Percentiles rank a stretch among this genome's conserved stretches.
Conservation (phyloP, 2,888 invertebrate species). For the Drosophila falleni region DNA sequence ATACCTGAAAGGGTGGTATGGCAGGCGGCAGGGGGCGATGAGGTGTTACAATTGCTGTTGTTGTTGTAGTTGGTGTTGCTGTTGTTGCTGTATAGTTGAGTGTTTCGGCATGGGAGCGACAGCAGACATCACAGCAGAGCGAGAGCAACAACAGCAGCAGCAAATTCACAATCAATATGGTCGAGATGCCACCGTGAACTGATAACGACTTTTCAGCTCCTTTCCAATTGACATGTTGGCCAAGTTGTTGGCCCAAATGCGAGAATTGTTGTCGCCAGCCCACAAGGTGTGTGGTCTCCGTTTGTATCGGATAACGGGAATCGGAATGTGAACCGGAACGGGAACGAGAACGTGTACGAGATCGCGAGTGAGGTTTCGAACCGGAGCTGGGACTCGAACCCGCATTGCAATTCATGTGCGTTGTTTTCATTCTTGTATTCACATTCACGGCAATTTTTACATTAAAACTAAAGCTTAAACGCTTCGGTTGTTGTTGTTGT, state of each 20-base stretch:
- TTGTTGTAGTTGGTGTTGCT: background rate
- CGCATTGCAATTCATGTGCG: constrained; percentile 31
- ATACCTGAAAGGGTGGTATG: background rate
- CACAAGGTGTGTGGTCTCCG: constrained; percentile 8
- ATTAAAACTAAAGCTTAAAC: constrained; percentile 71
- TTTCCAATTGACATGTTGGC: constrained; percentile 1
- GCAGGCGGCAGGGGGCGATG: background rate
- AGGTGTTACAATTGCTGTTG: background rate
- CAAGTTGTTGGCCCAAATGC: constrained; percentile 49
- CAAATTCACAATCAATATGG: constrained; percentile 67
- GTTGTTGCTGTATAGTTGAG: constrained; percentile 19
- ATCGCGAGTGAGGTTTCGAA: background rate
- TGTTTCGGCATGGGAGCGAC: constrained; percentile 59
- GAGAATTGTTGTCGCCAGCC: constrained; percentile 49
- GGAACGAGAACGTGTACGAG: constrained; percentile 6
- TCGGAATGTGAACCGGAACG: background rate
- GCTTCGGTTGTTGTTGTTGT: constrained; percentile 35
- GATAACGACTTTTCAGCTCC: background rate
- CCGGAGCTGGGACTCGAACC: background rate
- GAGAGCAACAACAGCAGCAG: constrained; percentile 65
- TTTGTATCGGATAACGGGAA: constrained; percentile 3
- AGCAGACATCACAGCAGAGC: constrained; percentile 75
- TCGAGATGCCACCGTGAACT: constrained; percentile 57
- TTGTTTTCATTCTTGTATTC: constrained; percentile 66
- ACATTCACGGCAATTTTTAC: constrained; percentile 75